Conservation (phyloP, 2,113 vertebrate species). For the Tyto alba region DNA sequence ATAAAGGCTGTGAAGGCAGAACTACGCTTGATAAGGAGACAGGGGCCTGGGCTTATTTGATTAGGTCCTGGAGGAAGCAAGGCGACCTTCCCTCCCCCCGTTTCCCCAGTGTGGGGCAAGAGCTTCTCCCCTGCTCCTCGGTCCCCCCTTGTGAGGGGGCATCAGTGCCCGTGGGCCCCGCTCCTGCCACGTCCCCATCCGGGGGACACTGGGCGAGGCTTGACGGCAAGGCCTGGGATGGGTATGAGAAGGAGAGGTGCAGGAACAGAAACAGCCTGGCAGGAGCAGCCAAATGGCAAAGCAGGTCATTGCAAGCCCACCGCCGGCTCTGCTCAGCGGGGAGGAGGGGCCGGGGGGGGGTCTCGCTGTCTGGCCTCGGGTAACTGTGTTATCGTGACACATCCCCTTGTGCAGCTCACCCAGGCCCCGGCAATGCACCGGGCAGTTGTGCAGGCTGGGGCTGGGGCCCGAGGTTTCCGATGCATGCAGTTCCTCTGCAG, state of each 20-base stretch:
- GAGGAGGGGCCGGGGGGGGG: not conserved
- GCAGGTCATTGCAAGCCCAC: not conserved
- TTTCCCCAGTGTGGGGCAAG: not conserved
- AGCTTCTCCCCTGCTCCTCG: not conserved
- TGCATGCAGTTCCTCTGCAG: not conserved
- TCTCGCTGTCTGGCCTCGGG: not conserved
- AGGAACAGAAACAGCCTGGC: not conserved
- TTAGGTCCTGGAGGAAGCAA: not conserved
- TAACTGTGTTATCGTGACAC: not conserved
- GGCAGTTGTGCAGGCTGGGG: not conserved
- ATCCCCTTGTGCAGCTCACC: not conserved
- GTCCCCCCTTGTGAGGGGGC: not conserved
- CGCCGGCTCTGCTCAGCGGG: fast-evolving
- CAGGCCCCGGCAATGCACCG: not conserved
- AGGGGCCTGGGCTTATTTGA: not conserved
- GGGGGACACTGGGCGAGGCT: not conserved
- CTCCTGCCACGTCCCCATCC: not conserved
- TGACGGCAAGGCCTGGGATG: not conserved
- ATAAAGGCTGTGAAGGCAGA: not conserved
- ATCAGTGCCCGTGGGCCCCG: fast-evolving
- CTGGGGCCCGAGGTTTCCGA: not conserved
- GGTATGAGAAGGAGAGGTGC: not conserved
- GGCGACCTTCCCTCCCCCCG: not conserved
- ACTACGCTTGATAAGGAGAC: not conserved
- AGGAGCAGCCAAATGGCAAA: not conserved